Conservation (phyloP, 2,888 invertebrate species). For the Drosophila engyochracea region DNA sequence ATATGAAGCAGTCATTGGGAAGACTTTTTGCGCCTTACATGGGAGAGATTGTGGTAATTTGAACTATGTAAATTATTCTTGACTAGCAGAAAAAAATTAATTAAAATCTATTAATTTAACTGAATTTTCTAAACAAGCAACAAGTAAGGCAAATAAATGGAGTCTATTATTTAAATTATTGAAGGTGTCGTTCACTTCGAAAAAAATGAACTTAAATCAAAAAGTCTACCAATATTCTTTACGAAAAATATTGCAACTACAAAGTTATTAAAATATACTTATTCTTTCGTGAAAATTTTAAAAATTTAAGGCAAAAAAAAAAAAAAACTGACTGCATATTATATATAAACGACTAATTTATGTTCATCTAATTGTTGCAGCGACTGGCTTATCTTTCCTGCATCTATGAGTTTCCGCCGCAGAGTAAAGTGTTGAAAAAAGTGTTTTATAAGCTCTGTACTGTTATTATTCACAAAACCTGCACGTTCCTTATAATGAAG, state of each 20-base stretch:
- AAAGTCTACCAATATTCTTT: background rate
- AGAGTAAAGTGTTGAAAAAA: conserved; percentile 19
- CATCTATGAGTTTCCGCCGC: conserved; percentile 60
- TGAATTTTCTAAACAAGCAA: too few species aligned
- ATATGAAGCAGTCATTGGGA: conserved; percentile 75
- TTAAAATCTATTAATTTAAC: background rate
- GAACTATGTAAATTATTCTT: background rate
- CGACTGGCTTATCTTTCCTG: conserved; percentile 1
- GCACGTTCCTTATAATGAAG: conserved; percentile 85
- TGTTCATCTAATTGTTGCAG: conserved; percentile 11
- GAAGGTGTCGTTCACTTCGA: too few species aligned
- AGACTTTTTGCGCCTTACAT: conserved; percentile 1
- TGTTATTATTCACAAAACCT: conserved; percentile 51
- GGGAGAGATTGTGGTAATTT: conserved; percentile 10
- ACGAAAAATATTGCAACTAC: background rate
- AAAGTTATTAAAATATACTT: background rate
- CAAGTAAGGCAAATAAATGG: too few species aligned
- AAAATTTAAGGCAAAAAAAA: background rate
- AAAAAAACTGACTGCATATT: background rate
- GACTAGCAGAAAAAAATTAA: background rate
- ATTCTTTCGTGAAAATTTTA: background rate
- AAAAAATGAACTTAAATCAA: background rate
- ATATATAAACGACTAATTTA: background rate
- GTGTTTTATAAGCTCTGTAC: conserved; percentile 36
- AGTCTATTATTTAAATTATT: too few species aligned